Conservation (phyloP, 2,888 invertebrate genomes). For the Clistopyga incitator region DNA sequence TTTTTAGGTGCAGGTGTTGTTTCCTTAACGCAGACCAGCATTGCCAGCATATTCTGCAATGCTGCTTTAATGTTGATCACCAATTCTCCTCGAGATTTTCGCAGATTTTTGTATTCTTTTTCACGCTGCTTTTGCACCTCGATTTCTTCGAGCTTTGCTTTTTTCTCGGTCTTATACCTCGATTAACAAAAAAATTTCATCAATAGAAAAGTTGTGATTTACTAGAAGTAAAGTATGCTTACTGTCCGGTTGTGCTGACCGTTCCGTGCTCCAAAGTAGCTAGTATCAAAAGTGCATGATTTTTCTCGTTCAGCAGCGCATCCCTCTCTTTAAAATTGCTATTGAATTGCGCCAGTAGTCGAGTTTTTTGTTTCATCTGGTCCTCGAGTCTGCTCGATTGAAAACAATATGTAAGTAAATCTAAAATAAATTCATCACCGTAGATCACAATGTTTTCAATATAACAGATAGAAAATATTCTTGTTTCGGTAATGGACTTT, state of each 20-base stretch:
- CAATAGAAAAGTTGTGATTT: background rate
- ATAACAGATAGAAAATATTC: background rate
- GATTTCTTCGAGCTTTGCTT: constrained; percentile 84
- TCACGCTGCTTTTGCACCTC: constrained; percentile 84
- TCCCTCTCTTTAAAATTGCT: constrained; percentile 85
- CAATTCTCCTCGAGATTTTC: constrained; percentile 85
- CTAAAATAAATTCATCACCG: too few relatives aligned
- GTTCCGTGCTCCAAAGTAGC: constrained; percentile 85
- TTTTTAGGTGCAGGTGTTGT: constrained; percentile 47
- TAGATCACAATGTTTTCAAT: background rate
- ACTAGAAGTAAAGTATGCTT: constrained; percentile 48
- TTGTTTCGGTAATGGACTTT: background rate
- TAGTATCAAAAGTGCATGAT: constrained; percentile 85
- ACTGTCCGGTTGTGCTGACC: constrained; percentile 77
- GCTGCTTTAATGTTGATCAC: constrained; percentile 87
- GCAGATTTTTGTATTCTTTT: constrained; percentile 81
- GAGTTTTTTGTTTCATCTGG: constrained; percentile 85
- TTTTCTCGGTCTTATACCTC: constrained; percentile 86
- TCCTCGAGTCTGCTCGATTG: constrained; percentile 84
- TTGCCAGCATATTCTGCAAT: constrained; percentile 86
- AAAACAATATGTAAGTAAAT: background rate
- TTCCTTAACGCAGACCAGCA: constrained; percentile 83
- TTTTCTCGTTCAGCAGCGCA: constrained; percentile 85
- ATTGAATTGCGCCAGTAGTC: constrained; percentile 84
- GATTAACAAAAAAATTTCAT: background rate